phyloP scores from a whole-genome alignment of 2,797 vertebrate genomes.

The Knipowitschia caucasica region DNA sequence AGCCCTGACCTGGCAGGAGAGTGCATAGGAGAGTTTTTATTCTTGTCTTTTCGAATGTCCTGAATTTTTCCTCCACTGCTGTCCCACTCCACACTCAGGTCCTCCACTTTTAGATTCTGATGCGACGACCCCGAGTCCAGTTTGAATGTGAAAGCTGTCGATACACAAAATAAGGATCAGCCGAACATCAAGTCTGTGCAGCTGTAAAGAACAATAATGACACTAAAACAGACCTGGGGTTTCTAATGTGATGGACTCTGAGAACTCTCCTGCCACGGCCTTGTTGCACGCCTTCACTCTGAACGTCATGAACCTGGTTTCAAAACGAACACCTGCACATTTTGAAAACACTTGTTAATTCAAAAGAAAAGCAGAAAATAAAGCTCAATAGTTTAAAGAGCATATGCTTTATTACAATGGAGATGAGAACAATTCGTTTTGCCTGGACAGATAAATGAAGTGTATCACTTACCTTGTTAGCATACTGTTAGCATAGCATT shows the following conservation, averaged over 20 bases:
- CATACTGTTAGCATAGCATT: too few relatives aligned
- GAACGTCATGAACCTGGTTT: slow-evolving; percentile 92
- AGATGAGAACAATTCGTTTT: too few relatives aligned
- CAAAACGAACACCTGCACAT: slow-evolving; percentile 85
- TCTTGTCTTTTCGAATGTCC: slow-evolving; percentile 92
- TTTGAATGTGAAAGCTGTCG: slow-evolving; percentile 87
- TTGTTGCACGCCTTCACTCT: slow-evolving; percentile 94
- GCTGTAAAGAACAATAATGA: not conserved
- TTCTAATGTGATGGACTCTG: slow-evolving; percentile 87
- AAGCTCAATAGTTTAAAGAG: too few relatives aligned
- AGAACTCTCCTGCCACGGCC: slow-evolving; percentile 92
- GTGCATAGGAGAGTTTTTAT: slow-evolving; percentile 87
- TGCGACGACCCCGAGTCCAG: slow-evolving; percentile 86
- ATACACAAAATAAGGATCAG: slow-evolving; percentile 8
- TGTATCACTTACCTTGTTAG: too few relatives aligned
- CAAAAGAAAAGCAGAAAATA: not conserved
- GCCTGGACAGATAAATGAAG: too few relatives aligned
- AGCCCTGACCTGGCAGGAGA: slow-evolving; percentile 88
- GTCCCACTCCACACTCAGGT: slow-evolving; percentile 92
- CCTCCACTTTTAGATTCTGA: slow-evolving; percentile 94
- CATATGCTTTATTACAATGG: too few relatives aligned
- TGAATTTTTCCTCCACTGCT: slow-evolving; percentile 90
- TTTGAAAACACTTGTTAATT: not conserved
- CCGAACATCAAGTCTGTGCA: not conserved
- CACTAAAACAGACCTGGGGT: slow-evolving; percentile 79